Base-by-base conservation (phyloP, 2,888 invertebrate species). In the Alviniconcha strummeri region DNA sequence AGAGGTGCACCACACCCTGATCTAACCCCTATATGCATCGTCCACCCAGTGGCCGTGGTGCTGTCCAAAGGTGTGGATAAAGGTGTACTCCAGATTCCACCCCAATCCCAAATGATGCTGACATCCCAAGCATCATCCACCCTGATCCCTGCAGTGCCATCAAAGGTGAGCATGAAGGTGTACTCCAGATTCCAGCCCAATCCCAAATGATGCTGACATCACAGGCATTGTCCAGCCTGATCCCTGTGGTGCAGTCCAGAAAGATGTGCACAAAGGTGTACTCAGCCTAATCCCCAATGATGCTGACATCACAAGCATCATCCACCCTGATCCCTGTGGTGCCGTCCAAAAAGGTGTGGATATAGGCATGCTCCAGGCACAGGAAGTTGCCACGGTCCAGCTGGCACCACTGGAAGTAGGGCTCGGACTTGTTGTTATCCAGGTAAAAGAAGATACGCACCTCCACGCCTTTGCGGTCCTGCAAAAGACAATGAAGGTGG, bases 131-230 rank as follows among this genome's bases (percentile, higher is more conserved):
- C 71, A 55, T 82, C 84, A 55, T 85, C 81, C 19, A 85, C 80
- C 52, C 84, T 71, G 75, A 85, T 77, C 13, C 85, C 85, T 4
- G 74, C 67, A 11, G 80, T 76, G 4, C 81, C 83, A 60, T 85
- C 85, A 60, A 85, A 85, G 76, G 36, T 55, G 54, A 84, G 85
- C 75, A 85, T 72, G n/a, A 81, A 78, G n/a, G 85, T 80, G 76
- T 82, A 80, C 71, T 77, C 64, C 77, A 85, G 57, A 36, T 36
- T 36, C 36, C 36, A 36, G 36, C 72, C 52, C 36, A 72, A 9
- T 72, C 15, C 36, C 74, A 17, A 15, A 83, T 60, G 56, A 83
- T 74, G 67, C 60, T 60, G 19, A 83, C 83, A n/a, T 82, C 81
- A 19, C 57, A 55, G 5, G 77, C 71, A 55, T 82, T 82, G 64